Base-by-base conservation (phyloP, 2,797 vertebrate species). In the Gila robusta region DNA sequence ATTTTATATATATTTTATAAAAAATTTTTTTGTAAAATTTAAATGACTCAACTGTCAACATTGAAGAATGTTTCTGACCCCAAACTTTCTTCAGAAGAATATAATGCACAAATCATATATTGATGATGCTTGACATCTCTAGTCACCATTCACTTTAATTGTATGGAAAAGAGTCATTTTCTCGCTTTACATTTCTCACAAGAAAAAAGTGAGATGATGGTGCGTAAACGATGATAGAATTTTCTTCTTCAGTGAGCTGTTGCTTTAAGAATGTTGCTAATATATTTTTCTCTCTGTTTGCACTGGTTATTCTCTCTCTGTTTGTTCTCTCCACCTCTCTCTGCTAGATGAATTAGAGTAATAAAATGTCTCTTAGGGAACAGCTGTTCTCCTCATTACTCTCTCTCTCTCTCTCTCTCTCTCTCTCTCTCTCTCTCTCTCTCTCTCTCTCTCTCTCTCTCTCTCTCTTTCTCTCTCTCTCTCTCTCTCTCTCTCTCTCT, bases 341-440 rank as follows among this genome's bases (percentile, higher is more conserved):
- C 92, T 94, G 93, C 73, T 91, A 84, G 82, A 93, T 79, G 77
- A 28, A 93, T 94, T 89, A 89, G 90, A 88, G 73, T 86, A 92
- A 54, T 70, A 89, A 83, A 66, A 86, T 92, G 88, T 91, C 92
- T 93, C 90, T 66, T 86, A 90, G 90, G 91, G 82, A 92, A 90
- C 92, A 91, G 88, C 91, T 94, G 94, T 85, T 95, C 90, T 93
- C 91, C 89, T 92, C 92, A 93, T 94, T 93, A 91, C 62, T 67
- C 14, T 5, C 62, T 17, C 32, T 79, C 35, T 79, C 35, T 78
- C 52, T 78, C 23, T 5, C 62, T 76, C 59, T 66, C 41, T 77
- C 72, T 16, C 28, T 79, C 32, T 79, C 54, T 77, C 74, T 78
- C 14, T 1, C 44, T 39, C 37, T 39, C 37, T 39, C 37, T 39